Percentiles rank a stretch among this genome's conserved stretches.
phyloP scores from a whole-genome alignment of 2,113 vertebrate genomes.

The Chaenogobius annularis region DNA sequence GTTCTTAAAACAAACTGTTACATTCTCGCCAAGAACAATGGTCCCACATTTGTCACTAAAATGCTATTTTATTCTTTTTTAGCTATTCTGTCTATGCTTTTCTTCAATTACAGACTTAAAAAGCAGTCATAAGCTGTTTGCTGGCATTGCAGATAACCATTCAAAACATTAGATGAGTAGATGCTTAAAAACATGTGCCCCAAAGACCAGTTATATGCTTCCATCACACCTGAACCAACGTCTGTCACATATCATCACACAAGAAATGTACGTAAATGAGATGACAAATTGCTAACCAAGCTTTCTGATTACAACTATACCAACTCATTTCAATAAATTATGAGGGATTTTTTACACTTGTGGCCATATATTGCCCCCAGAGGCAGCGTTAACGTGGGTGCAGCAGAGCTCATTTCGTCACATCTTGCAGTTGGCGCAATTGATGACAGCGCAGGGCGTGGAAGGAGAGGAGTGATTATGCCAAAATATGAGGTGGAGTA shows the following conservation, averaged over 20 bases:
- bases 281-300: no score
- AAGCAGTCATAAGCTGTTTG: neutral
- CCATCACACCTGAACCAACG: neutral
- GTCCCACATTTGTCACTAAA: conserved; percentile 8
- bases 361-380: no score
- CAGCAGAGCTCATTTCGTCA: no score
- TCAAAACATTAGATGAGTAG: neutral
- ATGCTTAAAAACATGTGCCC: no score
- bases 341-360: no score
- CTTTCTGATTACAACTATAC: no score
- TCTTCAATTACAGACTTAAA: neutral
- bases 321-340: no score
- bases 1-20: conserved; percentile 32
- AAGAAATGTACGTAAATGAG: neutral
- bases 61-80: conserved; percentile 12
- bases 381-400: no score
- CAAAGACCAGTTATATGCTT: neutral
- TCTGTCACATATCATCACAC: neutral
- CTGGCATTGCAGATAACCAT: neutral
- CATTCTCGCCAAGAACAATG: conserved; percentile 30
- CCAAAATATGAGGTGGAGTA: no score
- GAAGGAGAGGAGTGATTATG: no score
- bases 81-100: neutral
- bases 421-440: no score
- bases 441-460: no score